A percentile compares a stretch with the other conserved stretches of the same genome.
phyloP scores from a whole-genome alignment of 2,113 vertebrate species.

The Sialia sialis region DNA sequence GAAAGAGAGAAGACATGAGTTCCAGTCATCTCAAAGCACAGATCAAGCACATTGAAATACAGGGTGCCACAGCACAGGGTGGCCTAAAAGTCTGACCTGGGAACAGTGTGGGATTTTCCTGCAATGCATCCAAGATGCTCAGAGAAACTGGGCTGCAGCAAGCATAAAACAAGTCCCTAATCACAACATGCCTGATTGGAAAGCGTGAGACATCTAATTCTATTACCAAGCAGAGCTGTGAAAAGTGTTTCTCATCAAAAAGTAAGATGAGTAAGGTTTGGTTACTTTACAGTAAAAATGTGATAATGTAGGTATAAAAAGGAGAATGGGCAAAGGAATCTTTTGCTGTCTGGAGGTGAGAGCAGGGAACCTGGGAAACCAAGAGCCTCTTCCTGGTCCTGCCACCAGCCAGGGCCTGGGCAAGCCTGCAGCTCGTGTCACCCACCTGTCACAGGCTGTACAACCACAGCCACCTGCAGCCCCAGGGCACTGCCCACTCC shows the following conservation, averaged over 20 bases:
- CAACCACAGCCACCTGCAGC: background rate
- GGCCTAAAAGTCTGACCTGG: background rate
- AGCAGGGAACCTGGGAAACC: background rate
- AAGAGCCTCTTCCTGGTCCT: background rate
- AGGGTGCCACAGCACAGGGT: background rate
- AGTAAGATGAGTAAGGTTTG: background rate
- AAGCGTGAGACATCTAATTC: background rate
- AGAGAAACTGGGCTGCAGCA: background rate
- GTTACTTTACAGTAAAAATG: background rate
- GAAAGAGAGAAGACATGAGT: background rate
- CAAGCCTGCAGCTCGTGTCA: background rate
- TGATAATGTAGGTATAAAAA: background rate
- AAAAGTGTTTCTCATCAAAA: background rate
- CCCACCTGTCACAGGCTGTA: background rate
- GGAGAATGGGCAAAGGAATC: background rate
- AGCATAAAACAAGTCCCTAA: background rate
- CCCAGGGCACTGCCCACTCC: rapidly evolving
- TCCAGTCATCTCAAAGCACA: background rate
- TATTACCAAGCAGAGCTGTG: background rate
- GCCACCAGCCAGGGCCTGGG: background rate
- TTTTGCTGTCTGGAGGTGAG: background rate
- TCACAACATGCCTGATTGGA: background rate
- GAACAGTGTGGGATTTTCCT: background rate
- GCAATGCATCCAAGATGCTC: background rate
- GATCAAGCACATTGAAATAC: background rate